Base-by-base conservation (phyloP, 2,888 invertebrate genomes). In the Philaethria dido region DNA sequence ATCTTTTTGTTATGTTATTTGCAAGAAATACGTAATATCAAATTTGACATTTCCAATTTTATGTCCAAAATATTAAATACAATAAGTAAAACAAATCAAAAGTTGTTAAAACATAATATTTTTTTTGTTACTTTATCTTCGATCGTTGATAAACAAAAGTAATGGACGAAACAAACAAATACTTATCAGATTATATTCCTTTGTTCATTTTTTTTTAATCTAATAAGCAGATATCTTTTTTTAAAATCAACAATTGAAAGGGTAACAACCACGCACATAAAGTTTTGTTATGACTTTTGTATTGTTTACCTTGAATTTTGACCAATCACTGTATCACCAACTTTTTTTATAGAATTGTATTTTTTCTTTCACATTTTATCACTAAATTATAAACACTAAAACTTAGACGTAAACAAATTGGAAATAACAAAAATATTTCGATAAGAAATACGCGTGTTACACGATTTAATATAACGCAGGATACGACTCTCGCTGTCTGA, bases 241-340 rank as follows among this genome's bases (percentile, higher is more conserved):
- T 39, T 39, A 11, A 39, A 39, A 39, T 13, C 13, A 39, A 13
- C 33, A 52, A 52, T 52, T 52, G 29, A 33, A 57, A 39, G 22
- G 3, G 20, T 45, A 18, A 60, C 29, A 29, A 45, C 14, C 18
- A 39, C 6, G 9, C 14, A 36, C 6, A 16, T 33, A 16, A 60
- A 42, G 16, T 18, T 18, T n/a, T 50, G 20, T 29, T 36, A 36
- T 47, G 50, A 33, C 54, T 67, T 45, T 60, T 57, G 54, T 69
- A 62, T 36, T 62, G 64, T 69, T 70, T 70, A 70, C 70, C 70
- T 70, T 70, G 70, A 68, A 70, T 63, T 70, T 63, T 39, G 42
- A 9, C 63, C 66, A 57, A 69, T 63, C 66, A 63, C 62, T 63
- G 25, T 52, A 61, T 44, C 61, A 25, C 57, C 22, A 65, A 44